Conservation (phyloP, 2,888 invertebrate genomes). For the Thera obeliscata region DNA sequence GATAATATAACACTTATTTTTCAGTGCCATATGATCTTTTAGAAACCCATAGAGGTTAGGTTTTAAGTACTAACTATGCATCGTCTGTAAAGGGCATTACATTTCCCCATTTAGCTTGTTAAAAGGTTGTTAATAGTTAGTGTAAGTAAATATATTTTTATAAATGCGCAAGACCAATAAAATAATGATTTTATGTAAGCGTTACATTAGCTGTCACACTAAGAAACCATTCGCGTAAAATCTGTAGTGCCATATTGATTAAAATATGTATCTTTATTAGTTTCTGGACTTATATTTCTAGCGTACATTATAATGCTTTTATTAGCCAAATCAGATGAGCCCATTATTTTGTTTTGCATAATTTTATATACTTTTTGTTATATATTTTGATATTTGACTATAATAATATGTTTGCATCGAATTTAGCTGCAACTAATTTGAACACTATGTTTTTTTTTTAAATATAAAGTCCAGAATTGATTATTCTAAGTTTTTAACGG, state of each 20-base stretch:
- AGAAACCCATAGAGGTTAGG: neutral
- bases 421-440: neutral
- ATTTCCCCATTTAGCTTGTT: constrained; percentile 49
- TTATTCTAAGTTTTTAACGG: constrained; percentile 34
- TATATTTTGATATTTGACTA: neutral
- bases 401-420: too few relatives aligned
- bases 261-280: neutral
- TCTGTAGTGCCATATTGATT: constrained; percentile 64
- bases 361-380: neutral
- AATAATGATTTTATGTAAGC: constrained; percentile 56
- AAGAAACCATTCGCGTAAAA: constrained; percentile 43
- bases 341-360: neutral
- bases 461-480: constrained; percentile 3
- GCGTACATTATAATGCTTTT: neutral
- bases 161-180: constrained; percentile 72
- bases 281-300: constrained; percentile 9
- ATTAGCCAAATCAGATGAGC: neutral
- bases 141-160: constrained; percentile 75
- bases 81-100: constrained; percentile 19
- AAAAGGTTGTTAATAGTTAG: constrained; percentile 55
- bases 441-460: neutral
- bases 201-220: constrained; percentile 38
- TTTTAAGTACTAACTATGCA: neutral
- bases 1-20: too few relatives aligned
- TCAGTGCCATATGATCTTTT: too few relatives aligned